These are phyloP conservation scores for Plestiodon gilberti DNA, from an alignment of 2,113 vertebrate genomes.

Conservation along the genomic window DNA sequence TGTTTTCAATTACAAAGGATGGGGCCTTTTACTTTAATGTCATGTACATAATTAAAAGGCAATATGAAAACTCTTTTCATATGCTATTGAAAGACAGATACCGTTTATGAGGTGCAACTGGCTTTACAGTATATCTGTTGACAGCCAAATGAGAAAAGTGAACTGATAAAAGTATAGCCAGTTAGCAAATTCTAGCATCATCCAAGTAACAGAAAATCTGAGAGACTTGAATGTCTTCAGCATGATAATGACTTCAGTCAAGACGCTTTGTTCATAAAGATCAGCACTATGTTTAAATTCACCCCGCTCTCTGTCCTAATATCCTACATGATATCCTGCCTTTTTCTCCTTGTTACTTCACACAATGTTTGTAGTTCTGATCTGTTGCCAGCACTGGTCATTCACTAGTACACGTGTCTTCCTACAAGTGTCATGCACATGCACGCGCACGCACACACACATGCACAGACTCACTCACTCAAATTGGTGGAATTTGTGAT, in stretches of 20 bases:
- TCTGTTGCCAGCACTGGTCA: no score
- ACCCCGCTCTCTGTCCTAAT: slow-evolving; percentile 28
- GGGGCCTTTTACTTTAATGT: background rate
- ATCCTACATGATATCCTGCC: slow-evolving; percentile 43
- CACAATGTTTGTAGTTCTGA: background rate
- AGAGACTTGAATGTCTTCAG: slow-evolving; percentile 18
- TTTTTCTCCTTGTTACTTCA: slow-evolving; percentile 25
- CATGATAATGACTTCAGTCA: slow-evolving; percentile 7
- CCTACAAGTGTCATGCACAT: no score
- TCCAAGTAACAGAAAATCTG: background rate
- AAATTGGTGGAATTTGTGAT: no score
- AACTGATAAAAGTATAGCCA: background rate
- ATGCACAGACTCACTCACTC: no score
- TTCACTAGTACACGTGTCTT: no score
- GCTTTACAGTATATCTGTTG: slow-evolving; percentile 5
- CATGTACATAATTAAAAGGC: background rate
- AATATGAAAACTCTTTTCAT: slow-evolving; percentile 19
- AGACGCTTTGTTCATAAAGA: slow-evolving; percentile 15
- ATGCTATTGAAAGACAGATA: background rate
- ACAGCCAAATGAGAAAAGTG: slow-evolving; percentile 30
- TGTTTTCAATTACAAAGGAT: background rate
- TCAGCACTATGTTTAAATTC: slow-evolving; percentile 13
- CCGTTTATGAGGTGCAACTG: background rate
- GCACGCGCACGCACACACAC: no score
- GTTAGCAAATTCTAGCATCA: background rate